Evolutionary conservation across 92 coral and sea anemone species (phyloP).

Genomic region (Parazoanthus darwini): DNA sequence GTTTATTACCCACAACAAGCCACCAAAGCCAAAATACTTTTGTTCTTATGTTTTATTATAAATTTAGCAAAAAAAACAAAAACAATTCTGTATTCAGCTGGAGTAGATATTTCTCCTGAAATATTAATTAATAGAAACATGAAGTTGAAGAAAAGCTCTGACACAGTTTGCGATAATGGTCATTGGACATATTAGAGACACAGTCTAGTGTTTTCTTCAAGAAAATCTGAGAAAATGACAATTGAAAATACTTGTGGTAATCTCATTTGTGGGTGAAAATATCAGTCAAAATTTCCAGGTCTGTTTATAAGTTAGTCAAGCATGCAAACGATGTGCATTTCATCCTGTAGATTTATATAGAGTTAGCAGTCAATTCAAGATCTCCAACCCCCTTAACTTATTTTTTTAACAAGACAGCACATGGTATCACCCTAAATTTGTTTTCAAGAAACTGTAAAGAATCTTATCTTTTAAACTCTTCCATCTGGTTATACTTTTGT

Average conservation of each 20-base stretch:
- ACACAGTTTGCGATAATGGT: neutral
- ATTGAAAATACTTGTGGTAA: too few species aligned
- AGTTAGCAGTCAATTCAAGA: neutral
- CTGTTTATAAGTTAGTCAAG: neutral
- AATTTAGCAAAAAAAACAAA: neutral
- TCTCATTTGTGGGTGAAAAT: neutral
- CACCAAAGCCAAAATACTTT: slow-evolving; percentile 10
- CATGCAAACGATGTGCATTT: neutral
- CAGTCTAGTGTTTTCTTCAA: neutral
- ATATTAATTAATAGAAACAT: slow-evolving; percentile 13
- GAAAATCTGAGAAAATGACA: neutral
- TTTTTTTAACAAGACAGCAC: neutral
- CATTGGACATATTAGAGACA: neutral
- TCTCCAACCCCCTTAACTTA: too few species aligned
- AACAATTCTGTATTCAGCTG: neutral
- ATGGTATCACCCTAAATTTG: too few species aligned
- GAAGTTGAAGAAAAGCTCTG: neutral
- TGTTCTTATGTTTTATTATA: neutral
- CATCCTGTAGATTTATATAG: neutral
- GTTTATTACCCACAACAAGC: neutral
- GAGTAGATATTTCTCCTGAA: slow-evolving; percentile 4
- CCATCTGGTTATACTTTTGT: neutral
- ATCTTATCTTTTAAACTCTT: too few species aligned
- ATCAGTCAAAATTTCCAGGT: neutral
- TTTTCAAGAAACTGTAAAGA: neutral